These are phyloP conservation scores for Microcebus lehilahytsara DNA, from an alignment of 2,113 vertebrate species.

Conservation along the genomic window DNA sequence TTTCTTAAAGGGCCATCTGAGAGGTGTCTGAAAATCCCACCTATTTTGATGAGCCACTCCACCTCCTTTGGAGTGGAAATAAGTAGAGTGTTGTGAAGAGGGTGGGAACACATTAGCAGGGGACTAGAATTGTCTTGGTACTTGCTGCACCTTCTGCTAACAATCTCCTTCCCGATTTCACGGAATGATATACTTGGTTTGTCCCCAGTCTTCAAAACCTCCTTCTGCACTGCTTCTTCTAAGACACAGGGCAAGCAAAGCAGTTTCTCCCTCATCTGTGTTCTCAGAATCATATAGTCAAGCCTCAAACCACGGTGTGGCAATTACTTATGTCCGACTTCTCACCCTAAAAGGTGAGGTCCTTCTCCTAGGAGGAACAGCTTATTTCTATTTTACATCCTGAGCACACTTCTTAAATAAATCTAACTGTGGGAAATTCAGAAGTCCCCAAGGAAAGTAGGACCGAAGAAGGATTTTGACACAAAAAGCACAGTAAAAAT, in stretches of 20 bases:
- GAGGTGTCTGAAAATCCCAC: background rate
- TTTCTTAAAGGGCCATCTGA: background rate
- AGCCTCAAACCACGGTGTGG: background rate
- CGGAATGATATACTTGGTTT: background rate
- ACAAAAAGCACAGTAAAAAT: background rate
- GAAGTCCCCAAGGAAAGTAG: background rate
- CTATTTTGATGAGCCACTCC: too few relatives aligned
- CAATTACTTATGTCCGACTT: background rate
- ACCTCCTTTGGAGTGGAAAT: background rate
- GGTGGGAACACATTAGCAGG: background rate
- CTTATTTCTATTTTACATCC: background rate
- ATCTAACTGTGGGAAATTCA: background rate
- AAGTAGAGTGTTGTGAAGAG: background rate
- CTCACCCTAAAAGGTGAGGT: background rate
- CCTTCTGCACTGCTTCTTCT: background rate
- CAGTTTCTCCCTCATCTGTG: background rate
- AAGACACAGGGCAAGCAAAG: background rate
- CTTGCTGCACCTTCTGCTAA: background rate
- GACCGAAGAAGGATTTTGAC: background rate
- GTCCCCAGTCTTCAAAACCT: background rate
- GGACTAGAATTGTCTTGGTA: background rate
- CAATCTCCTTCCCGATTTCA: background rate
- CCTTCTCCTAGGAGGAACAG: background rate
- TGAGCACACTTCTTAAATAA: background rate
- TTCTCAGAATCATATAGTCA: background rate